Evolutionary conservation across 2,797 vertebrate genomes (phyloP), one percentile per base, ranked within the genome.

Genomic region (Monodelphis domestica): DNA sequence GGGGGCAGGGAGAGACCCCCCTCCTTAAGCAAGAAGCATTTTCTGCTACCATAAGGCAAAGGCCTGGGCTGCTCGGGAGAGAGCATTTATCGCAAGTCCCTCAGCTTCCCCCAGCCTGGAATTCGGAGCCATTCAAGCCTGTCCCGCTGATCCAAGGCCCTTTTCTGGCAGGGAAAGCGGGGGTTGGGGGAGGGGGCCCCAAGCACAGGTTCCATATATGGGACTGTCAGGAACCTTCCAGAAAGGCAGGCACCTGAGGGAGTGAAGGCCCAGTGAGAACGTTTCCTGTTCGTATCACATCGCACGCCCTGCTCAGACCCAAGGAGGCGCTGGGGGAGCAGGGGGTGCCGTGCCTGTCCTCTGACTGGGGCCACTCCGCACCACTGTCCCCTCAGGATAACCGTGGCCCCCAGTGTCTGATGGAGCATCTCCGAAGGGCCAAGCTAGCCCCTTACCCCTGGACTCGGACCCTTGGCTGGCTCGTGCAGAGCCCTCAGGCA

Each of bases 401-500:
- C 10, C 0, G 3, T 12, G n/a, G 12, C 11, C n/a, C n/a, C n/a
- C n/a, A n/a, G n/a, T n/a, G n/a, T n/a, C n/a, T n/a, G n/a, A n/a
- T n/a, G n/a, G n/a, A n/a, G n/a, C n/a, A n/a, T n/a, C n/a, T n/a
- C n/a, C n/a, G n/a, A n/a, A n/a, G n/a, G n/a, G n/a, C n/a, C n/a
- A n/a, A n/a, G n/a, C n/a, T n/a, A n/a, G n/a, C n/a, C n/a, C 14
- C 55, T 38, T 5, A n/a, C 10, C 56, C 12, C 21, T 70, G 26
- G 38, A 7, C n/a, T 17, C 70, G 78, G 70, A 45, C 4, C 70
- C 63, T 0, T 0, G 63, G 33, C 57, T 70, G n/a, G 63, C 5
- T n/a, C 63, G 14, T 1, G 63, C n/a, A 70, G n/a, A 5, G 14
- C 2, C n/a, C 63, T 70, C 0, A 0, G 14, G 6, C 14, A 5